Percentiles rank a stretch among this genome's conserved stretches.
These are phyloP conservation scores for Tinea pellionella DNA, from an alignment of 2,888 invertebrate genomes.

Conservation along the genomic window DNA sequence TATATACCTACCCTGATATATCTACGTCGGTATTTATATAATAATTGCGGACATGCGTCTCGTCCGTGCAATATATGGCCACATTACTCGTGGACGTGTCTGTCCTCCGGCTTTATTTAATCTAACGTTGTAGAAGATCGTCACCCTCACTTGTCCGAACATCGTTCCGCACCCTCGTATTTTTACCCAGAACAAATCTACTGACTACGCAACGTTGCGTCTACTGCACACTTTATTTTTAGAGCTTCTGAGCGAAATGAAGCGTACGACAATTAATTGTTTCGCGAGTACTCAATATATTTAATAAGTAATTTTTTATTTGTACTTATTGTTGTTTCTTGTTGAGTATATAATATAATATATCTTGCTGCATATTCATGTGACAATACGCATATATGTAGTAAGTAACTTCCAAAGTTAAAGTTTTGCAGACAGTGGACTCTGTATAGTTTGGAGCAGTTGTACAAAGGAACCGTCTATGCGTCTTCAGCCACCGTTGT, in stretches of 20 bases:
- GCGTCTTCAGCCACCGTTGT: slow-evolving; percentile 37
- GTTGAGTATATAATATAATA: neutral
- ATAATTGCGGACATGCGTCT: slow-evolving; percentile 57
- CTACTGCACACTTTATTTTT: neutral
- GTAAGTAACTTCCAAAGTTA: too few relatives aligned
- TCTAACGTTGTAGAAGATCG: slow-evolving; percentile 56
- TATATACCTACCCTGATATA: too few relatives aligned
- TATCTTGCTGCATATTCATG: too few relatives aligned
- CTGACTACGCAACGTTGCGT: neutral
- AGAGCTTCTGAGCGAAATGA: neutral
- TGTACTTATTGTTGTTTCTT: neutral
- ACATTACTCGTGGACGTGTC: slow-evolving; percentile 67
- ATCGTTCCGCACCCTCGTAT: slow-evolving; percentile 4
- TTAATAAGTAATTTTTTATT: too few relatives aligned
- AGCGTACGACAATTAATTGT: neutral
- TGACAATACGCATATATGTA: too few relatives aligned
- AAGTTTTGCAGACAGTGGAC: neutral
- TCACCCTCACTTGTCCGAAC: slow-evolving; percentile 44
- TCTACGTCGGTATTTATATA: too few relatives aligned
- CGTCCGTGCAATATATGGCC: slow-evolving; percentile 61
- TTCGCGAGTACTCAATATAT: too few relatives aligned
- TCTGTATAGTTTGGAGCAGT: slow-evolving; percentile 46
- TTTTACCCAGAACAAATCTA: neutral
- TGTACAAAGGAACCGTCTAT: slow-evolving; percentile 48
- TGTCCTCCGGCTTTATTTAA: slow-evolving; percentile 45